Evolutionary conservation across 1,140 invertebrate genomes (phyloP).

Genomic region (Parapsyche elsis): DNA sequence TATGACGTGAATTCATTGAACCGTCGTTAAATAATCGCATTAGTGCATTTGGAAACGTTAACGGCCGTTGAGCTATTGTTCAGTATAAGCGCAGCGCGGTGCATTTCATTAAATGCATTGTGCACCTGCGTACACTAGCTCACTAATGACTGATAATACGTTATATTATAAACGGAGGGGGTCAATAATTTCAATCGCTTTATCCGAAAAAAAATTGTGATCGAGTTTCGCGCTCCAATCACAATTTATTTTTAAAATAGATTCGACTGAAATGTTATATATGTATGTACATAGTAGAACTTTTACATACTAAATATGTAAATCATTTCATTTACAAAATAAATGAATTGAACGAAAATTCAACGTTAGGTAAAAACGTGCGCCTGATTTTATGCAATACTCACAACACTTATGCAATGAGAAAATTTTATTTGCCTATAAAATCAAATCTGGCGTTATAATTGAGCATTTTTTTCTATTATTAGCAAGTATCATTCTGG

Average conservation of each 20-base stretch:
- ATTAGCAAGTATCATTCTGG: constrained; percentile 82
- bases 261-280: neutral
- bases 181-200: neutral
- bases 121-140: neutral
- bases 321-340: no score
- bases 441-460: no score
- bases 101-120: constrained; percentile 38
- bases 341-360: no score
- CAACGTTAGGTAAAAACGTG: no score
- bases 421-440: no score
- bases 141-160: constrained; percentile 34
- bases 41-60: constrained; percentile 16
- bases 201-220: no score
- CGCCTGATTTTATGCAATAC: no score
- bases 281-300: constrained; percentile 31
- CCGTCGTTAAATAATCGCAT: constrained; percentile 15
- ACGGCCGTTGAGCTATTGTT: constrained; percentile 19
- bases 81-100: neutral
- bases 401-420: no score
- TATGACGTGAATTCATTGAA: constrained; percentile 17
- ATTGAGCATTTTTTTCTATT: constrained; percentile 42
- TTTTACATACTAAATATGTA: no score
- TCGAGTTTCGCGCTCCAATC: neutral
- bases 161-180: no score
- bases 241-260: neutral